A percentile compares a stretch with the other conserved stretches of the same genome.
These are phyloP conservation scores for Cepaea nemoralis DNA, from an alignment of 1,140 invertebrate species.

Conservation along the genomic window DNA sequence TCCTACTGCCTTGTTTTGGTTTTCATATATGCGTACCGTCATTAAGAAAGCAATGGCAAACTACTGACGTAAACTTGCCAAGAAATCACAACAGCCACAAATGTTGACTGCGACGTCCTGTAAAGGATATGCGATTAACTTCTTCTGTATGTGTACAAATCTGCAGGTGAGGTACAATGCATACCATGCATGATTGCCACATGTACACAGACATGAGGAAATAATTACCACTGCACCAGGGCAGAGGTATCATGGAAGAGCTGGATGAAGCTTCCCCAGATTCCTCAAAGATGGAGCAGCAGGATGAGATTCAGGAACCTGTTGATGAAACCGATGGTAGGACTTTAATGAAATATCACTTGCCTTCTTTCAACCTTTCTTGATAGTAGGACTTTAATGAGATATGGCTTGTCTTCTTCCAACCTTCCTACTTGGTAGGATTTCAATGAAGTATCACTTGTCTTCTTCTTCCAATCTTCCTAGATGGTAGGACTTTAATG, in stretches of 20 bases:
- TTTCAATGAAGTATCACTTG: not conserved
- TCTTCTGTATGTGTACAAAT: not conserved
- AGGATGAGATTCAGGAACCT: not conserved
- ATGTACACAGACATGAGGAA: not conserved
- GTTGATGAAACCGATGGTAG: constrained; percentile 25
- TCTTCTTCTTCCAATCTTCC: no score
- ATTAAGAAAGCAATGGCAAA: not conserved
- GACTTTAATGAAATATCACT: not conserved
- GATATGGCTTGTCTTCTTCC: not conserved
- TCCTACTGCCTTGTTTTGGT: no score
- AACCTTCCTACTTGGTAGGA: not conserved
- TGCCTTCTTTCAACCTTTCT: not conserved
- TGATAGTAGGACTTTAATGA: not conserved
- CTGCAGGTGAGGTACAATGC: not conserved
- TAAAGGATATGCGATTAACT: not conserved
- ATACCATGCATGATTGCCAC: not conserved
- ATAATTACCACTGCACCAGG: not conserved
- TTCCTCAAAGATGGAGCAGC: constrained; percentile 35
- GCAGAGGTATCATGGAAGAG: constrained; percentile 24
- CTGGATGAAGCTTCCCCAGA: constrained; percentile 20
- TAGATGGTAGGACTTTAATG: no score
- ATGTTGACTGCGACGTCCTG: not conserved
- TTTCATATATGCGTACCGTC: not conserved
- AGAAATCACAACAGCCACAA: not conserved
- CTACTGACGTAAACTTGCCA: no score